Base-by-base conservation (phyloP, 2,797 vertebrate genomes). In the Lutjanus campechanus region DNA sequence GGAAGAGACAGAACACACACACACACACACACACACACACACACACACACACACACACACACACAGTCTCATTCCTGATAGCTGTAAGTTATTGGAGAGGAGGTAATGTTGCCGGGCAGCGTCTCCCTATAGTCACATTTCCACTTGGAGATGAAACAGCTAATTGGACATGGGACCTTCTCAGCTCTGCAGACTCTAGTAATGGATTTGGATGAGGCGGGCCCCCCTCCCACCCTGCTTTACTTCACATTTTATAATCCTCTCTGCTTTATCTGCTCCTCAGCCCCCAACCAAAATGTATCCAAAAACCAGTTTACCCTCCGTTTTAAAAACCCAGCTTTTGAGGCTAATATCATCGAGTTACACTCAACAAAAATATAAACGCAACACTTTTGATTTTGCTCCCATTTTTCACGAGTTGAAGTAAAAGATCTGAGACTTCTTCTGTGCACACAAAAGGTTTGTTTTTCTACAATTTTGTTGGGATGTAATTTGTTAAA, bases 111-210 rank as follows among this genome's bases (percentile, higher is more conserved):
- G 84, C 88, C 43, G 61, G 81, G 67, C 79, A 87, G 88, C 67
- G 46, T 85, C 82, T 94, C 85, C 85, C 86, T 74, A 82, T 67
- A 90, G 91, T 78, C 89, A 81, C 91, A 92, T 93, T 93, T 92
- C 88, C 85, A 91, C 50, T 82, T 79, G 76, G 88, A 94, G 92
- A 94, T 85, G 79, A 94, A 92, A 89, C 79, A 93, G 88, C 88
- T 95, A 95, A 94, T 92, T 94, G 93, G 91, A 93, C 85, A 75
- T 85, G 81, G 68, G 86, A 85, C 81, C 76, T 68, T 54, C 82
- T 86, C 87, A 88, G 91, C 82, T 83, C 76, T 68, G 69, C 53
- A 81, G 84, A 86, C 74, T 84, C 49, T 76, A 85, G 87, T 92
- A 92, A 91, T 86, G 68, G 73, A 89, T 73, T 80, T 90, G 87